Evolutionary conservation across 2,888 invertebrate species (phyloP), one percentile per base, ranked within the genome.

Genomic region (Drosophila monieri): DNA sequence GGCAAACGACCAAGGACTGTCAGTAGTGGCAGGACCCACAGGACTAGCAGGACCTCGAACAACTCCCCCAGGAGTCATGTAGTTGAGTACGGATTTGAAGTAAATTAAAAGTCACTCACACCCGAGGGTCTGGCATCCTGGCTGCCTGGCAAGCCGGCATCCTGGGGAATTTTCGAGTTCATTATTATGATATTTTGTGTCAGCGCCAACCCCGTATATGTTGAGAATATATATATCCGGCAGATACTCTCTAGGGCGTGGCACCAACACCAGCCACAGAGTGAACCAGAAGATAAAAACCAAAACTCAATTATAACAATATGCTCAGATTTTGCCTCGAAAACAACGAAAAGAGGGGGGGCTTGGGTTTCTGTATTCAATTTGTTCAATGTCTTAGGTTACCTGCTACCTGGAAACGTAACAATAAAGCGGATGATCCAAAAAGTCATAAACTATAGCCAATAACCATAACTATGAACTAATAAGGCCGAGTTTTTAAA

Each of bases 251-350:
- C 59, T 23, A 53, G 59, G 83, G 80, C 80, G 80, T 83, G 81
- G 76, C 79, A 67, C 39, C 14, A 35, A 6, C 8, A 39, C 12
- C 39, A 39, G n/a, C 39, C 1, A 39, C 14, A 14, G 32, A 32
- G 32, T 32, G 32, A 39, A 15, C 18, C 18, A 37, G 6, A 41
- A 41, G 9, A 18, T 18, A 18, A 43, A 48, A 41, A 18, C 43
- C 53, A 80, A 91, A 91, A 91, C 91, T 91, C 91, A 91, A 91
- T 91, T 91, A 91, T 90, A 90, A 89, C 91, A 91, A 91, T 91
- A 91, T 91, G 91, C 91, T 91, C 89, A 79, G 85, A 91, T 44
- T 48, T 30, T 46, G 47, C 52, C 48, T 15, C 37, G n/a, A 47
- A 46, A 37, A 32, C 10, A 32, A 12, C 10, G 5, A 32, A 32